Evolutionary conservation across 2,113 vertebrate species (phyloP).

Genomic region (Lonchura striata): DNA sequence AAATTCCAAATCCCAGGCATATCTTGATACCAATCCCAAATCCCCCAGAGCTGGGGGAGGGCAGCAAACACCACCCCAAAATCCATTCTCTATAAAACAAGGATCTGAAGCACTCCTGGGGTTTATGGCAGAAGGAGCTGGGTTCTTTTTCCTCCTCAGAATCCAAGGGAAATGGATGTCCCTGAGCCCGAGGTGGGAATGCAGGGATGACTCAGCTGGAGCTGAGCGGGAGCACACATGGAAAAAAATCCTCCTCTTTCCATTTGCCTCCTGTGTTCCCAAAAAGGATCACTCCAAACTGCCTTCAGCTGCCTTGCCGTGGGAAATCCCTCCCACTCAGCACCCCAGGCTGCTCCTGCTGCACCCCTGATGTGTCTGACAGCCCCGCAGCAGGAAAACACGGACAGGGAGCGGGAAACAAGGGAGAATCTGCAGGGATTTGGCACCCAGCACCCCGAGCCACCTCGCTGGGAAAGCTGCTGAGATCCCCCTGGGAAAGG

Average conservation of each 20-base stretch:
- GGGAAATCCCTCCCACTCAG: neutral
- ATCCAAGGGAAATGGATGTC: neutral
- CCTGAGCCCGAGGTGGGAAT: neutral
- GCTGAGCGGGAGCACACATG: neutral
- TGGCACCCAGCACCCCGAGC: neutral
- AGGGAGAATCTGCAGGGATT: rapidly evolving
- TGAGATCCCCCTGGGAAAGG: neutral
- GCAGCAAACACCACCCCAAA: neutral
- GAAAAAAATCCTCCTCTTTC: neutral
- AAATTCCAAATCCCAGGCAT: rapidly evolving
- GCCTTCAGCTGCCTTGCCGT: neutral
- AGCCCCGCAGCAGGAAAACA: neutral
- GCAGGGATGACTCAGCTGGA: constrained; percentile 19
- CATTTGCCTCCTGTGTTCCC: neutral
- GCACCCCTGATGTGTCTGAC: rapidly evolving
- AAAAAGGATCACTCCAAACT: neutral
- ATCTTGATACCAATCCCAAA: neutral
- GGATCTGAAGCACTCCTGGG: neutral
- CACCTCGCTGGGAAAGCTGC: neutral
- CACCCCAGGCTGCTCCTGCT: neutral
- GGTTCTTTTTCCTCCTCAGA: neutral
- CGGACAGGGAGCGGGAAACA: rapidly evolving
- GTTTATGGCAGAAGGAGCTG: neutral
- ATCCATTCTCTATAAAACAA: neutral
- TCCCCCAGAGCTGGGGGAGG: neutral